Evolutionary conservation across 2,888 invertebrate genomes (phyloP), one percentile per base, ranked within the genome.

Genomic region (Caenorhabditis sp.): DNA sequence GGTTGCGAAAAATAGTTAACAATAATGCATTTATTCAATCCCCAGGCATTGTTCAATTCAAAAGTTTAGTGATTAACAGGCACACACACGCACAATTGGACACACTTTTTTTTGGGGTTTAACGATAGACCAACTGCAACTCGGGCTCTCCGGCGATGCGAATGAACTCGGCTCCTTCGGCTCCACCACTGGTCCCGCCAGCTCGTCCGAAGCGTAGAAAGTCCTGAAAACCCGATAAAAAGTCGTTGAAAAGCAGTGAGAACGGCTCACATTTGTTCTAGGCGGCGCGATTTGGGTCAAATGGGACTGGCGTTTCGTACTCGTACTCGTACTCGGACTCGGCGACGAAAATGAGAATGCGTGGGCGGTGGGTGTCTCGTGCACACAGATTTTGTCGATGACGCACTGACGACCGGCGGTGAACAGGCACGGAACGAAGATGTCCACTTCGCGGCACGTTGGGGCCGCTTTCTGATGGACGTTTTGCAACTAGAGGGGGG

Each of bases 191-290:
- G 24, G 24, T 7, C n/a, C n/a, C 2, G 15, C 15, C 39, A 22
- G 72, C 35, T 59, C 66, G 45, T 66, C 74, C 74, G 66, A 74
- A 74, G 24, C 74, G 59, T 20, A 74, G 43, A 32, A 74, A 74
- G 46, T 74, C 74, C 74, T 74, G 70, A 62, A 74, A 56, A 35
- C 41, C 20, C 15, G 20, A n/a, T 0, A 22, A 20, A 39, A 26
- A 15, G 20, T 30, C 20, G 2, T 50, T 15, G 9, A 15, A 17
- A 48, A 20, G 22, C 20, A n/a, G 26, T 15, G 43, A 24, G 20
- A 26, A 8, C 32, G 15, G 13, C 63, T 73, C 39, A 63, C 74
- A 48, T 66, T 74, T 43, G 52, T 5, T 30, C 70, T 45, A 26
- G 70, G 46, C 41, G 58, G 41, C n/a, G 30, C 59, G 15, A 70